These are phyloP conservation scores for Drosophila repleta DNA, from an alignment of 1,140 invertebrate genomes.

Conservation along the genomic window DNA sequence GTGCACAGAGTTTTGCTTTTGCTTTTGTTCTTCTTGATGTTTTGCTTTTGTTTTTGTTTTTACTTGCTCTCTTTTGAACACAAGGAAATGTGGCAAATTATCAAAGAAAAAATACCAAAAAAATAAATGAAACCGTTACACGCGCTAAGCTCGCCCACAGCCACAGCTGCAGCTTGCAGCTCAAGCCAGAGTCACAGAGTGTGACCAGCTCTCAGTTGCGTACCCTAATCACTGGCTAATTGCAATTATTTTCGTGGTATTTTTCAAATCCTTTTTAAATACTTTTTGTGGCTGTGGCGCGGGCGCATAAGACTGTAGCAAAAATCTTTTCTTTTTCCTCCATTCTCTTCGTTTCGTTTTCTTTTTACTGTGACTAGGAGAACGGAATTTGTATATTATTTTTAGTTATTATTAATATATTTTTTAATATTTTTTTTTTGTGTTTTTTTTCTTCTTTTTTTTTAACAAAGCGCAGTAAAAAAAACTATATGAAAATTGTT, in stretches of 20 bases:
- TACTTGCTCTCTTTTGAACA: too few species aligned
- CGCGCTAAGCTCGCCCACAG: not conserved
- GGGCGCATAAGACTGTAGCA: not conserved
- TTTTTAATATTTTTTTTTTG: not conserved
- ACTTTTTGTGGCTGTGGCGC: not conserved
- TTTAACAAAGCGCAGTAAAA: conserved; percentile 7
- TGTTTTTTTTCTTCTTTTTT: conserved; percentile 5
- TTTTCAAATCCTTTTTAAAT: not conserved
- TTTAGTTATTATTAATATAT: not conserved
- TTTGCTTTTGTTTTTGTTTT: not conserved
- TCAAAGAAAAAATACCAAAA: not conserved
- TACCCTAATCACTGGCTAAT: conserved; percentile 2
- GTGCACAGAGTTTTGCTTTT: conserved; percentile 24
- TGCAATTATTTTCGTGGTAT: not conserved
- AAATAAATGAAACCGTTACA: conserved; percentile 44
- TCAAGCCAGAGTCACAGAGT: not conserved
- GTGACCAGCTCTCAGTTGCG: not conserved
- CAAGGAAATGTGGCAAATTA: conserved; percentile 11
- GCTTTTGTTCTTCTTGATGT: not conserved
- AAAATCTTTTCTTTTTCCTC: not conserved
- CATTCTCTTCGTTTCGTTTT: conserved; percentile 14
- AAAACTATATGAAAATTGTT: not conserved
- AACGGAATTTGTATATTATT: conserved; percentile 7
- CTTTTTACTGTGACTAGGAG: conserved; percentile 42
- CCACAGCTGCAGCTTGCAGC: too few species aligned